phyloP scores from a whole-genome alignment of 2,797 vertebrate genomes.

The Nannoperca australis region DNA sequence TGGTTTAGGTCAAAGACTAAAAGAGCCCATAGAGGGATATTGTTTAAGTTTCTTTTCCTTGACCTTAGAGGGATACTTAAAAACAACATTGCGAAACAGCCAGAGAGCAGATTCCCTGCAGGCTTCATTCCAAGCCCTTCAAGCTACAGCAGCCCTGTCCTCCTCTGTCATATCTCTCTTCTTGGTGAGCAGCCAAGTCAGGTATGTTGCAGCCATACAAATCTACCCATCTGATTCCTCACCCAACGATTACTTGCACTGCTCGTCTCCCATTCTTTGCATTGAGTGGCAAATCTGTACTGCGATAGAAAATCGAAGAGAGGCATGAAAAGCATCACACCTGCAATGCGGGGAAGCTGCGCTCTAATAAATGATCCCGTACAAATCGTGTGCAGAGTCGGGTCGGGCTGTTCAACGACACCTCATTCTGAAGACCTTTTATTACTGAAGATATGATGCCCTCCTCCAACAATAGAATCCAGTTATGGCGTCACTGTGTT shows the following conservation, averaged over 20 bases:
- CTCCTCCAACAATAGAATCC: conserved; percentile 53
- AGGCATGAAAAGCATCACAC: conserved; percentile 47
- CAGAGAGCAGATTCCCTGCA: conserved; percentile 41
- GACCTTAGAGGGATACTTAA: conserved; percentile 43
- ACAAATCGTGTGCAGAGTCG: conserved; percentile 31
- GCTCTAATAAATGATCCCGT: conserved; percentile 68
- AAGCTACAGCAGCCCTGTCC: conserved; percentile 57
- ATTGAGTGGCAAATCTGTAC: conserved; percentile 32
- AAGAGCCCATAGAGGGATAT: conserved; percentile 11
- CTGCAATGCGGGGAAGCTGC: conserved; percentile 66
- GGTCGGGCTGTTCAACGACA: conserved; percentile 36
- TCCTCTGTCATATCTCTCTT: conserved; percentile 39
- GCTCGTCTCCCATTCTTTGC: conserved; percentile 43
- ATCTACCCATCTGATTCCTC: conserved; percentile 33
- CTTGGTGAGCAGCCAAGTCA: conserved; percentile 58
- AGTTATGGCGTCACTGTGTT: conserved; percentile 63
- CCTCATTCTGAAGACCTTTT: conserved; percentile 57
- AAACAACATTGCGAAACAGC: conserved; percentile 48
- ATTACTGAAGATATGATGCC: conserved; percentile 60
- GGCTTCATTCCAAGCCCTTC: conserved; percentile 61
- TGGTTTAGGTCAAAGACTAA: conserved; percentile 34
- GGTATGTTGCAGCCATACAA: conserved; percentile 38
- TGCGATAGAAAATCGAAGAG: conserved; percentile 41
- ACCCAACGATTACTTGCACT: conserved; percentile 27
- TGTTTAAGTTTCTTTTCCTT: conserved; percentile 47